Evolutionary conservation across 2,113 vertebrate genomes (phyloP), one percentile per base, ranked within the genome.

Genomic region (Cranoglanis bouderius): DNA sequence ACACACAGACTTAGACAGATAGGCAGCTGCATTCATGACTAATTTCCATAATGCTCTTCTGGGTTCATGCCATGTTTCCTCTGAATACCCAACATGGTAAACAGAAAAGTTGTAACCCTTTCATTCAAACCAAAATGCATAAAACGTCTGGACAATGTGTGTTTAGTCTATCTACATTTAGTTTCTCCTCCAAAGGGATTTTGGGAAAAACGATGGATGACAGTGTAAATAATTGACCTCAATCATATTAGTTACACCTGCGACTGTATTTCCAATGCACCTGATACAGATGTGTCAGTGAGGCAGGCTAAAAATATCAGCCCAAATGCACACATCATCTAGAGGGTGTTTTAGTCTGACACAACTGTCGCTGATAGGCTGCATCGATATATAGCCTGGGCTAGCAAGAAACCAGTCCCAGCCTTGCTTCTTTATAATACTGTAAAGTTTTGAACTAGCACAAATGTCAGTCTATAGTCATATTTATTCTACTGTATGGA

Each of bases 41-140:
- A 59, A 82, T 82, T 82, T 82, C 81, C 81, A 4, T 82, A 82
- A 59, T 59, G 26, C 81, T 13, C 49, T 38, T 40, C 80, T 82
- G 53, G n/a, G 16, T 82, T 57, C 80, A 57, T 82, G 51, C 18
- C 18, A 0, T 82, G 19, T 82, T 82, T 82, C 53, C 32, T 26
- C 32, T 40, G n/a, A 82, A 59, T 59, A 82, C 53, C 32, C 49
- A 38, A 53, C 49, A 81, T 81, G 77, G 49, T 81, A 81, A 81
- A 81, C 16, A 53, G 29, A 78, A 78, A 51, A 8, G 40, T 29
- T 46, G 40, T 46, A 77, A 46, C 40, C 74, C 74, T 77, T 46
- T 77, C 74, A 46, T 77, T 77, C 40, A 49, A 46, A 78, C 21
- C 21, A 49, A 78, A 29, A 78, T 4, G 1, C 26, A 49, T 26